Evolutionary conservation across 2,888 invertebrate genomes (phyloP), one percentile per base, ranked within the genome.

Genomic region (Drosophila acutilabella): DNA sequence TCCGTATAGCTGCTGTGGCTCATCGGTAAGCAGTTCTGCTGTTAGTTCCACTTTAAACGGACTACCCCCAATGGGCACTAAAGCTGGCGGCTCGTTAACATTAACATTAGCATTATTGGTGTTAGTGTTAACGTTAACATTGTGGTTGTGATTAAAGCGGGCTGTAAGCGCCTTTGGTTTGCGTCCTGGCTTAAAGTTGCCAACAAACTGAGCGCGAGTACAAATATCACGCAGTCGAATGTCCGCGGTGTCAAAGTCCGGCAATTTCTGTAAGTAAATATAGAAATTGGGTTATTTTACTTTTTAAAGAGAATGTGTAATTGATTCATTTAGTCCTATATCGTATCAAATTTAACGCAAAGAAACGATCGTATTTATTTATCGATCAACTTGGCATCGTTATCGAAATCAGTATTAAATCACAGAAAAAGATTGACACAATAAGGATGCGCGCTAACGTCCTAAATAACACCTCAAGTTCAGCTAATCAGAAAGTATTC

Each of bases 181-280:
- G 2, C 91, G 88, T 2, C 92, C 91, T 0, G 91, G 88, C 53
- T 91, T 91, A 51, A 91, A 91, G 48, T 88, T 91, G 4, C 90
- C 90, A 10, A 91, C 89, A 68, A 92, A 88, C 72, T 92, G 92
- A 1, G 92, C 91, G 16, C 92, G 83, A 2, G 90, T 90, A 66
- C 91, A 91, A 11, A 93, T 90, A 72, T 95, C 97, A 80, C 96
- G 94, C 57, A 97, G 92, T 8, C 95, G 95, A 78, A 97, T 95
- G 52, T 96, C 96, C 79, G 94, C 94, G 13, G 96, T 96, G 84
- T 96, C 95, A 56, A 97, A 93, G 91, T 97, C 96, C 16, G 96
- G 95, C 90, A 96, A 95, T 83, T 94, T 94, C 95, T 96, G 88
- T 8, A 93, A 93, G 42, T 41, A 7, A 68, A 67, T 58, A 14